Evolutionary conservation across 2,797 vertebrate genomes (phyloP).

Genomic region (Schizopygopsis malacanthus): DNA sequence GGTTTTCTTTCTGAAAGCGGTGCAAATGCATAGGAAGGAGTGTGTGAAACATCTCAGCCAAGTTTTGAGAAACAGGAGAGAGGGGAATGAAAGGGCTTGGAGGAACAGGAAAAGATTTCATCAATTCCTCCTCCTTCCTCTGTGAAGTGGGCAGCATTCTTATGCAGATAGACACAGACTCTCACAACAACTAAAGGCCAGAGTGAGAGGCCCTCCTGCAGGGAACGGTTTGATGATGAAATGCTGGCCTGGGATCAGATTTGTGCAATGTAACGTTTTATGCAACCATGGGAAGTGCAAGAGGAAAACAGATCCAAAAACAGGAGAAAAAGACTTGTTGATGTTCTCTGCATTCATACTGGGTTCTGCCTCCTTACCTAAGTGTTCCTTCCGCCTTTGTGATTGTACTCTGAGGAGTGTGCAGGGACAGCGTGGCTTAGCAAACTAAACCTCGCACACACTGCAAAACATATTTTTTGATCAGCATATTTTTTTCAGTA

Average conservation of each 20-base stretch:
- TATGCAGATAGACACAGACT: slow-evolving; percentile 50
- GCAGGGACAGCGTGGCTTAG: not conserved
- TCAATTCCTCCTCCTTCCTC: slow-evolving; percentile 44
- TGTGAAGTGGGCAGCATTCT: slow-evolving; percentile 52
- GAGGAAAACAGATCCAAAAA: slow-evolving; percentile 12
- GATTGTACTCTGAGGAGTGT: not conserved
- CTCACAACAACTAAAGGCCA: slow-evolving; percentile 37
- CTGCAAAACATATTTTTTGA: not conserved
- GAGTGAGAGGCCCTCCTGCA: slow-evolving; percentile 38
- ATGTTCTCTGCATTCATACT: slow-evolving; percentile 9
- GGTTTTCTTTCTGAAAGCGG: slow-evolving; percentile 5
- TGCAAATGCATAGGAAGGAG: not conserved
- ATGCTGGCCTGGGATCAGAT: slow-evolving; percentile 36
- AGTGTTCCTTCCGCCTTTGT: slow-evolving; percentile 13
- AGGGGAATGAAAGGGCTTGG: slow-evolving; percentile 21
- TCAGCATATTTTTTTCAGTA: not conserved
- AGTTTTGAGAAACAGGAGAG: slow-evolving; percentile 17
- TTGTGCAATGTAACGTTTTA: slow-evolving; percentile 16
- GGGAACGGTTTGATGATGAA: slow-evolving; percentile 32
- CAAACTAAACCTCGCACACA: not conserved
- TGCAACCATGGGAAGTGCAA: not conserved
- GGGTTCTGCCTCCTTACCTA: slow-evolving; percentile 10
- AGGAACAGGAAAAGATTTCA: slow-evolving; percentile 44
- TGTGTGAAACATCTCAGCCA: slow-evolving; percentile 12
- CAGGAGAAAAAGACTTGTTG: not conserved